Percentiles rank a stretch among this genome's conserved stretches.
Evolutionary conservation across 2,888 invertebrate species (phyloP).

Genomic region (Zonitis immaculata): DNA sequence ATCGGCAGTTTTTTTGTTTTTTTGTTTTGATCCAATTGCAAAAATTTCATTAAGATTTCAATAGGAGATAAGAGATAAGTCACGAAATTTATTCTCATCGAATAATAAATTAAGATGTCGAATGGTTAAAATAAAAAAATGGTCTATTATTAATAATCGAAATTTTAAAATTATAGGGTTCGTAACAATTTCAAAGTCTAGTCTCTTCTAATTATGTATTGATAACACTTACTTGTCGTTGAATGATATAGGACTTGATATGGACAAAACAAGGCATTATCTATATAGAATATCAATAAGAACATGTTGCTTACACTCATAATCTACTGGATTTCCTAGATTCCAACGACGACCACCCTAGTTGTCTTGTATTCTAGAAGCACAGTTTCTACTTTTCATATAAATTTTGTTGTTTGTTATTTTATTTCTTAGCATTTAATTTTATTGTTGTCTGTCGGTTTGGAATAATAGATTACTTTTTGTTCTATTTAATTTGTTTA

Average conservation of each 20-base stretch:
- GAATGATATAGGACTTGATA: slow-evolving; percentile 15
- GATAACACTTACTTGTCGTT: slow-evolving; percentile 22
- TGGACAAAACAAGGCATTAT: slow-evolving; percentile 21
- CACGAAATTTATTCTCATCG: no score
- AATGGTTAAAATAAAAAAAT: no score
- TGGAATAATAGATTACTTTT: background rate
- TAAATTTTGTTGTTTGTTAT: background rate
- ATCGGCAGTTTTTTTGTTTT: no score
- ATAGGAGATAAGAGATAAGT: no score
- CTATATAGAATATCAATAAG: slow-evolving; percentile 23
- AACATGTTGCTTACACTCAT: slow-evolving; percentile 11
- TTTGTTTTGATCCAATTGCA: no score
- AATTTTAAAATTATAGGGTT: no score
- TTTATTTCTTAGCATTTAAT: background rate
- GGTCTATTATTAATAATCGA: no score
- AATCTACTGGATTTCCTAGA: slow-evolving; percentile 20
- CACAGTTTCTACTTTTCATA: background rate
- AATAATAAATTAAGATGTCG: no score
- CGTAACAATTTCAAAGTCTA: no score
- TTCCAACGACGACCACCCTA: slow-evolving; percentile 19
- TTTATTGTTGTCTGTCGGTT: background rate
- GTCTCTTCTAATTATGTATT: background rate
- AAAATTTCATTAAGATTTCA: no score
- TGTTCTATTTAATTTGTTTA: background rate
- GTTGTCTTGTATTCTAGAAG: slow-evolving; percentile 11